Evolutionary conservation across 2,113 vertebrate genomes (phyloP), one percentile per base, ranked within the genome.

Genomic region (Myanophis thanlyinensis): DNA sequence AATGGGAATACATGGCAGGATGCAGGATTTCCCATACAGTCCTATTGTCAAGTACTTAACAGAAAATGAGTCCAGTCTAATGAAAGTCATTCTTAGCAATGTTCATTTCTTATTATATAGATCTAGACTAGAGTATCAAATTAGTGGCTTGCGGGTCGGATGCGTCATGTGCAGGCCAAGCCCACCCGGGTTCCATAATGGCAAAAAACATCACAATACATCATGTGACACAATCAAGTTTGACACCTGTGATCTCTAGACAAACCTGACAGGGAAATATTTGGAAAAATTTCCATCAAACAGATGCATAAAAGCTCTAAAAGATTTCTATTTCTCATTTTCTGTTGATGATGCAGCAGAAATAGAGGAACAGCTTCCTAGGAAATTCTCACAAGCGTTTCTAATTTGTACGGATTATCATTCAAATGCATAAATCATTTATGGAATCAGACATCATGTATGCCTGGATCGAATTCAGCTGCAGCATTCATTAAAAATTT

Each of bases 31-130:
- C 86, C 49, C 62, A 23, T 20, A 90, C 59, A 90, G 12, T 0
- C 67, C 80, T 89, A n/a, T 67, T 30, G 85, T 0, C 2, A 95
- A 95, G 94, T 90, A 88, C 91, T 62, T 89, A 93, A 73, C 91
- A 95, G 80, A 94, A 85, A 47, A 85, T 95, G 35, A 84, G 35
- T 73, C 92, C 62, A 91, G 1, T 90, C 11, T 80, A 92, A 52
- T 25, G 94, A 95, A 35, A 35, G 62, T n/a, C n/a, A 51, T 54
- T 15, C 89, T 30, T 15, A 85, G 18, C 85, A 91, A 88, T 46
- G 46, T 88, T 89, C 95, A 54, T 91, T 93, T 73, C 53, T 47
- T 91, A 93, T 96, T 30, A 94, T 86, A 22, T 94, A 73, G 92
- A 23, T 40, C 9, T 6, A 22, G 18, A 20, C 4, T 18, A 53